Percentiles rank a stretch among this genome's conserved stretches.
Evolutionary conservation across 1,140 invertebrate genomes (phyloP).

Genomic region (Drosophila erecta): DNA sequence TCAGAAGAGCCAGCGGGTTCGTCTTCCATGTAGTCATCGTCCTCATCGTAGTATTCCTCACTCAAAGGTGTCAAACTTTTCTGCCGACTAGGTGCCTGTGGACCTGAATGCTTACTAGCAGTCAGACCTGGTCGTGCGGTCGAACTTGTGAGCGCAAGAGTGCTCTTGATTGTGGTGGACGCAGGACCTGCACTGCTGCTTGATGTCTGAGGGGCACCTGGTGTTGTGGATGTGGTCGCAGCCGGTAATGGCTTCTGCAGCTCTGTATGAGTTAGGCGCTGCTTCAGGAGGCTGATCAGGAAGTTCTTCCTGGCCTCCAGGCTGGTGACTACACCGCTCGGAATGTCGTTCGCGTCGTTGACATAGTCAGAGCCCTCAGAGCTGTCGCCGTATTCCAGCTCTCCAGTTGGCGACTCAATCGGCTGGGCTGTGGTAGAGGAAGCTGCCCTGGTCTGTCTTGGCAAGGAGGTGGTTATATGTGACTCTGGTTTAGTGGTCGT

Average conservation of each 20-base stretch:
- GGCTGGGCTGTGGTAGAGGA: neutral
- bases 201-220: neutral
- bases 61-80: constrained; percentile 14
- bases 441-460: constrained; percentile 15
- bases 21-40: constrained; percentile 53
- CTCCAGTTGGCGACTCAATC: neutral
- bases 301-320: constrained; percentile 33
- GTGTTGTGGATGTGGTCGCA: neutral
- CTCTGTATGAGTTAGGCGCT: constrained; percentile 29
- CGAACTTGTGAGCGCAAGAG: neutral
- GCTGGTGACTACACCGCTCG: neutral
- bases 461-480: constrained; percentile 23
- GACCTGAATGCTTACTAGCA: neutral
- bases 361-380: constrained; percentile 52
- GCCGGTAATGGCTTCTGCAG: neutral
- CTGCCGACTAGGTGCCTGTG: neutral
- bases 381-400: constrained; percentile 44
- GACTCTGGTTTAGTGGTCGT: constrained; percentile 5
- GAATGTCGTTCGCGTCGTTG: constrained; percentile 48
- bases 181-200: neutral
- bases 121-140: neutral
- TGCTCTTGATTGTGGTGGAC: neutral
- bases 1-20: constrained; percentile 35
- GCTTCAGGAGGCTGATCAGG: constrained; percentile 26
- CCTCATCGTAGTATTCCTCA: constrained; percentile 59